Base-by-base conservation (phyloP, 1,140 invertebrate genomes). In the Bombus picipes region DNA sequence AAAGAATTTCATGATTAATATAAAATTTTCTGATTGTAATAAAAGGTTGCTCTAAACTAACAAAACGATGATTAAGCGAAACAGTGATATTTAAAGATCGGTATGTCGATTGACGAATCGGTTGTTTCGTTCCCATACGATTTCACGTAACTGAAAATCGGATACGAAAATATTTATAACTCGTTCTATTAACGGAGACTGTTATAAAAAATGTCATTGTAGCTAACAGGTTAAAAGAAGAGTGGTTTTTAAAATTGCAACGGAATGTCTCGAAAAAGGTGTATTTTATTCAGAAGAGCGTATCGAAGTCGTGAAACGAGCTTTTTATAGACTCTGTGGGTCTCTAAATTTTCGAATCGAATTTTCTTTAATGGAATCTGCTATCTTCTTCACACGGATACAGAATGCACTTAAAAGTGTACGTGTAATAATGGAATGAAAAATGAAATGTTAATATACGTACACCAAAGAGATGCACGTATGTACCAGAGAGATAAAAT, bases 301-400 rank as follows among this genome's bases (percentile, higher is more conserved):
- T 22, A 68, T 34, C 22, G 15, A 34, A 68, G 8, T 37, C 10
- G 59, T 68, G 32, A 22, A 68, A 66, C 28, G 2, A 66, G n/a
- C 15, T 66, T 66, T 66, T 66, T 66, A 65, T 65, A 32, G n/a
- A 65, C n/a, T 13, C n/a, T 15, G n/a, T n/a, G 15, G n/a, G n/a
- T n/a, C 13, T 65, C 5, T 65, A n/a, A n/a, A 65, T 65, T 32
- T 65, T 65, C n/a, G 2, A n/a, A 65, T 65, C n/a, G n/a, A 65
- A 13, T 65, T 32, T 65, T n/a, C 62, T 65, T 65, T n/a, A 65
- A 65, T 65, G n/a, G n/a, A 65, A 65, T 65, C n/a, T 65, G n/a
- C 12, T 65, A 65, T 32, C n/a, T 65, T 32, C 12, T n/a, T 12
- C 5, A 2, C 47, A 22, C 18, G 47, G 18, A 53, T 53, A 53